A percentile compares a stretch with the other conserved stretches of the same genome.
Conservation (phyloP, 1,140 invertebrate species). For the Euura saliciscinereae region DNA sequence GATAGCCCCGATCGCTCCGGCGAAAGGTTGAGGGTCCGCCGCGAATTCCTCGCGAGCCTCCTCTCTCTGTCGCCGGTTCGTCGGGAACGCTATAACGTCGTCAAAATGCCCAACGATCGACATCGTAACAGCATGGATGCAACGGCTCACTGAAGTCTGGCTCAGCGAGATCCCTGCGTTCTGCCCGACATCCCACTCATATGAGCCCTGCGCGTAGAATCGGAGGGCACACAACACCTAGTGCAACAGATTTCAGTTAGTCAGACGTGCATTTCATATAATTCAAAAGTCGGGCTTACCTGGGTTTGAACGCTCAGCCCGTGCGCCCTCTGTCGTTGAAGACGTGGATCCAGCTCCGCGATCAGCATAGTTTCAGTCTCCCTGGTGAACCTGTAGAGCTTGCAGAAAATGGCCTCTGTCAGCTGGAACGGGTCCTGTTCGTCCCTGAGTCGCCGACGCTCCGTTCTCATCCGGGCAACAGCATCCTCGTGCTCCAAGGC, state of each 20-base stretch:
- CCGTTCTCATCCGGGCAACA: background rate
- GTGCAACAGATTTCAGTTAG: background rate
- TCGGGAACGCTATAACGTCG: background rate
- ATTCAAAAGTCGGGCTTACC: background rate
- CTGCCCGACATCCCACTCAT: background rate
- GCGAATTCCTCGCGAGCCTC: background rate
- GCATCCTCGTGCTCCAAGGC: background rate
- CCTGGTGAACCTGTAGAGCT: too few species aligned
- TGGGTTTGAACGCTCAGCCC: background rate
- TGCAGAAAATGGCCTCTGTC: background rate
- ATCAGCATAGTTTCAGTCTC: background rate
- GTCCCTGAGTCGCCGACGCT: background rate
- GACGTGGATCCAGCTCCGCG: background rate
- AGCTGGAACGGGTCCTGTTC: background rate
- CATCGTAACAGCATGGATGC: background rate
- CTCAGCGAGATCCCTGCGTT: background rate
- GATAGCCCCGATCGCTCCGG: background rate
- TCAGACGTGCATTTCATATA: background rate
- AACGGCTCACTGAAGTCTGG: background rate
- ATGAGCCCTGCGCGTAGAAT: background rate
- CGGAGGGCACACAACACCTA: background rate
- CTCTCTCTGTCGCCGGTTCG: background rate
- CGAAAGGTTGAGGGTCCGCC: background rate
- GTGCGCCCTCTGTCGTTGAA: background rate
- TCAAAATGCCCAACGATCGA: background rate